A percentile compares a stretch with the other conserved stretches of the same genome.
Conservation (phyloP, 2,797 vertebrate genomes). For the Smutsia temminckii region DNA sequence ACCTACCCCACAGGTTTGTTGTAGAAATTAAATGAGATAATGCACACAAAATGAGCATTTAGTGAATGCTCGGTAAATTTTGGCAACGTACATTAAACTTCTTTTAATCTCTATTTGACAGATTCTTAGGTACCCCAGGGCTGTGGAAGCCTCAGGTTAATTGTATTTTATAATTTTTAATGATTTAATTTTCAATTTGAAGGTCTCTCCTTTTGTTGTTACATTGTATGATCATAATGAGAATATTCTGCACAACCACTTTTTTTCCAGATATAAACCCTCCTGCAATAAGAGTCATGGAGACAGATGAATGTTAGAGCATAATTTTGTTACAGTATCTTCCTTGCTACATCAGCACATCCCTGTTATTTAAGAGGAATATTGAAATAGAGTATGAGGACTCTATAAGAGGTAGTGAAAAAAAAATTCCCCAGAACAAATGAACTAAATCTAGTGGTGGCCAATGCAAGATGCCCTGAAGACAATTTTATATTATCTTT, state of each 20-base stretch:
- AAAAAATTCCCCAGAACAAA: not conserved
- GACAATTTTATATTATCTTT: not conserved
- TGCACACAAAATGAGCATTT: not conserved
- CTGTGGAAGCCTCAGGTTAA: not conserved
- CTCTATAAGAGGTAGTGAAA: not conserved
- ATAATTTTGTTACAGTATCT: constrained; percentile 34
- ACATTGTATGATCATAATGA: not conserved
- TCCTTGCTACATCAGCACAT: not conserved
- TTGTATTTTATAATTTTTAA: not conserved
- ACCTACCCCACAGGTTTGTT: not conserved
- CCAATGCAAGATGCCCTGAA: not conserved
- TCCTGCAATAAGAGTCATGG: not conserved
- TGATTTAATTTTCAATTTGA: constrained; percentile 31
- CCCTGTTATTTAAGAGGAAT: constrained; percentile 35
- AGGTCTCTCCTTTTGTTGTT: not conserved
- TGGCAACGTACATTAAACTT: not conserved
- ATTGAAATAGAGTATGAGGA: constrained; percentile 23
- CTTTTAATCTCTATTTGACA: not conserved
- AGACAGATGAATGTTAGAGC: not conserved
- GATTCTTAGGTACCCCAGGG: not conserved
- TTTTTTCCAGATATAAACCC: constrained; percentile 15
- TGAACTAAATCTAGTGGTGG: not conserved
- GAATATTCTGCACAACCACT: not conserved
- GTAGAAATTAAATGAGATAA: not conserved
- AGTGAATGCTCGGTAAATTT: not conserved